Conservation (phyloP, 23 tunicate genomes). For the Botrylloides violaceus region DNA sequence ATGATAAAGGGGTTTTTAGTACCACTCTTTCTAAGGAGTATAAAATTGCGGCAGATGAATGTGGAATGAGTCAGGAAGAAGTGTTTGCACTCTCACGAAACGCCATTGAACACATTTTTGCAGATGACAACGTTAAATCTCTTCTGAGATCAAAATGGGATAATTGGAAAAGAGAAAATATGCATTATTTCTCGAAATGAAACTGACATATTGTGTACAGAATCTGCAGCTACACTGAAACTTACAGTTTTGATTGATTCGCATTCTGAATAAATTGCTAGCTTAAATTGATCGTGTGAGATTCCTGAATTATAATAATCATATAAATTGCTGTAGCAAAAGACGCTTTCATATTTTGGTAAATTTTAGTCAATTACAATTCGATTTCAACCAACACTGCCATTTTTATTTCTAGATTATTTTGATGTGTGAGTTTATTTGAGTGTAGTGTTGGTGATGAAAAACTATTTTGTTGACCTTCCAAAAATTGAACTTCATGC, state of each 20-base stretch:
- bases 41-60: slow-evolving; percentile 27
- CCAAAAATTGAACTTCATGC: slow-evolving; percentile 98
- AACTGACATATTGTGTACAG: neutral
- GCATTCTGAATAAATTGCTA: too few species aligned
- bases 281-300: too few species aligned
- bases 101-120: slow-evolving; percentile 51
- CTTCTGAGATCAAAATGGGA: slow-evolving; percentile 13
- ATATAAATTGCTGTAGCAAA: too few species aligned
- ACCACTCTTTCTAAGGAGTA: slow-evolving; percentile 79
- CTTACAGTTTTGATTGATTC: too few species aligned
- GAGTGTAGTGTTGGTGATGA: too few species aligned
- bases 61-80: slow-evolving; percentile 12
- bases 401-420: too few species aligned
- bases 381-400: too few species aligned
- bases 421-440: too few species aligned
- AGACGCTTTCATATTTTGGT: too few species aligned
- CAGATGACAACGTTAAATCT: slow-evolving; percentile 40
- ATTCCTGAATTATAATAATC: too few species aligned
- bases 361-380: too few species aligned
- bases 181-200: neutral
- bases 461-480: slow-evolving; percentile 11
- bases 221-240: too few species aligned
- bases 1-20: slow-evolving; percentile 89
- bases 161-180: neutral
- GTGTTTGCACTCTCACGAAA: slow-evolving; percentile 39